phyloP scores from a whole-genome alignment of 2,888 invertebrate species.

The Sepioteuthis lessoniana region DNA sequence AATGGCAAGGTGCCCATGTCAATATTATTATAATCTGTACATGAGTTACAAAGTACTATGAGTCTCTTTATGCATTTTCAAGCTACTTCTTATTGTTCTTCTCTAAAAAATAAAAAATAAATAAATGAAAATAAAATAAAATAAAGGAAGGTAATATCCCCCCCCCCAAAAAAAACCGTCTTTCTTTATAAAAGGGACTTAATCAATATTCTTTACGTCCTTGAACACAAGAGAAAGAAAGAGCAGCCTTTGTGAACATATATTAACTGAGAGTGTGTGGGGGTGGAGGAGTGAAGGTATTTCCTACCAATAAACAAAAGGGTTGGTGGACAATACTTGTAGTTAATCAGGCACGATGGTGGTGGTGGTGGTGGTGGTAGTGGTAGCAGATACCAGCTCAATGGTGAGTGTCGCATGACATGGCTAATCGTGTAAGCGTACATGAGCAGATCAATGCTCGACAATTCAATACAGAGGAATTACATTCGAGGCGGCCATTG shows the following conservation, averaged over 20 bases:
- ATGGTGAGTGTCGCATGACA: not conserved
- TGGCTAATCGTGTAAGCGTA: slow-evolving; percentile 23
- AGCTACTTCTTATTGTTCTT: no score
- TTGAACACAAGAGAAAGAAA: not conserved
- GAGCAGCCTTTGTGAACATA: not conserved
- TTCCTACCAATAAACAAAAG: not conserved
- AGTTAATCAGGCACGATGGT: not conserved
- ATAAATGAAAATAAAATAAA: no score
- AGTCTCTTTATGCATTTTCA: no score
- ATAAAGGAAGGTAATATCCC: no score
- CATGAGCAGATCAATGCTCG: slow-evolving; percentile 16
- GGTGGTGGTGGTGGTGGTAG: not conserved
- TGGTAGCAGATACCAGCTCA: not conserved
- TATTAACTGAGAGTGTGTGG: not conserved
- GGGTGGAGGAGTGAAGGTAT: not conserved
- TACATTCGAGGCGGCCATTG: not conserved
- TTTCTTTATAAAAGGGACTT: not conserved
- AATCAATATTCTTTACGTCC: not conserved
- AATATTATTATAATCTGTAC: no score
- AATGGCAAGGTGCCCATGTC: no score
- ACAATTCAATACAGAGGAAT: slow-evolving; percentile 33
- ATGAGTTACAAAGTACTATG: no score
- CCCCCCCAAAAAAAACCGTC: not conserved
- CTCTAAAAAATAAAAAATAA: no score
- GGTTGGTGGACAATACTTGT: not conserved